Percentiles rank a stretch among this genome's conserved stretches.
phyloP scores from a whole-genome alignment of 2,797 vertebrate genomes.

The Eulemur coronatus region DNA sequence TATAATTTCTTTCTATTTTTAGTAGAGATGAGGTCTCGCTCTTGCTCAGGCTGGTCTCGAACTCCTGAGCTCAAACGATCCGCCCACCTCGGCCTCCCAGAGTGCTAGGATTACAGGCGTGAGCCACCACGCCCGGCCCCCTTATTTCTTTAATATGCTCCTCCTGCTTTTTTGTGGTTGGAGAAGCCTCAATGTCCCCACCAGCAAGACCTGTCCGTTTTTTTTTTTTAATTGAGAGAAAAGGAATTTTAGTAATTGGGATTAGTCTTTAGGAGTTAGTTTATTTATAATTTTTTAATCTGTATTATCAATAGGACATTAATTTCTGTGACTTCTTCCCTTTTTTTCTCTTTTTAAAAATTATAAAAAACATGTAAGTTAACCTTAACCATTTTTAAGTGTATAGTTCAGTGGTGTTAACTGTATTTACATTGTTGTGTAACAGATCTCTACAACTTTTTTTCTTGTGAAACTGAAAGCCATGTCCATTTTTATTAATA shows the following conservation, averaged over 20 bases:
- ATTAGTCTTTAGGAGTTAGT: not conserved
- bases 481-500: not conserved
- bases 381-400: not conserved
- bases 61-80: too few relatives aligned
- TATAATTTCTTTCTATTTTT: too few relatives aligned
- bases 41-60: too few relatives aligned
- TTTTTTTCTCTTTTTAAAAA: not conserved
- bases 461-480: not conserved
- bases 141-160: not conserved
- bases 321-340: constrained; percentile 16
- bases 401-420: not conserved
- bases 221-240: not conserved
- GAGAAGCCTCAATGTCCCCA: not conserved
- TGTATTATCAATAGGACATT: not conserved
- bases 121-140: too few relatives aligned
- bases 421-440: not conserved
- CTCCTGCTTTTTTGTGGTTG: not conserved
- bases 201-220: not conserved
- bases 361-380: not conserved
- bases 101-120: too few relatives aligned
- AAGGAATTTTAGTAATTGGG: constrained; percentile 16
- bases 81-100: too few relatives aligned
- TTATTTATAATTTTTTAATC: constrained; percentile 26
- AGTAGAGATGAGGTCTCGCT: too few relatives aligned
- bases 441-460: not conserved